Conservation (phyloP, 2,888 invertebrate species). For the Tipula vernalis region DNA sequence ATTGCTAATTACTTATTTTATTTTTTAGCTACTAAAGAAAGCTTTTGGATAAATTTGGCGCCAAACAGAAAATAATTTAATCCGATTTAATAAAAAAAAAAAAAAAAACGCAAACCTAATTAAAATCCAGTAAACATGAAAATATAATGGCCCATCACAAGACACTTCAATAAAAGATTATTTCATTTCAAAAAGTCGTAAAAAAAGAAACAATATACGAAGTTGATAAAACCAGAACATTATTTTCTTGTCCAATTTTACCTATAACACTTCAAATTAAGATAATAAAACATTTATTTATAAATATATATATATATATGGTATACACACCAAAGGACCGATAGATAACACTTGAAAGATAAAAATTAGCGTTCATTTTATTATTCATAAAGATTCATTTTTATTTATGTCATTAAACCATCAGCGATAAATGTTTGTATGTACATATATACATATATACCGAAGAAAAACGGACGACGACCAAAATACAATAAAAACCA, state of each 20-base stretch:
- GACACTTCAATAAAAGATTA: background rate
- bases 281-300: background rate
- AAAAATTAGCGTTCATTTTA: background rate
- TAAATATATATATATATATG: too few species aligned
- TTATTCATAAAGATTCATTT: background rate
- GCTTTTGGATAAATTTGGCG: too few species aligned
- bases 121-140: background rate
- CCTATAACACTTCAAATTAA: background rate
- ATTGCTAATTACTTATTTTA: too few species aligned
- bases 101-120: background rate
- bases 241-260: background rate
- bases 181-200: background rate
- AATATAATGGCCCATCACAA: background rate
- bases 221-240: background rate
- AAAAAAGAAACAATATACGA: background rate
- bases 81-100: too few species aligned
- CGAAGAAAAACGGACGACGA: background rate
- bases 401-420: background rate
- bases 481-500: background rate
- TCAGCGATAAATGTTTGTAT: background rate
- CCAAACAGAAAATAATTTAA: too few species aligned
- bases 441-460: too few species aligned
- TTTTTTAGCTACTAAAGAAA: too few species aligned
- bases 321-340: too few species aligned
- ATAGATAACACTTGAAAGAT: background rate